phyloP scores from a whole-genome alignment of 1,140 invertebrate genomes.

The Lepidurus couesii region DNA sequence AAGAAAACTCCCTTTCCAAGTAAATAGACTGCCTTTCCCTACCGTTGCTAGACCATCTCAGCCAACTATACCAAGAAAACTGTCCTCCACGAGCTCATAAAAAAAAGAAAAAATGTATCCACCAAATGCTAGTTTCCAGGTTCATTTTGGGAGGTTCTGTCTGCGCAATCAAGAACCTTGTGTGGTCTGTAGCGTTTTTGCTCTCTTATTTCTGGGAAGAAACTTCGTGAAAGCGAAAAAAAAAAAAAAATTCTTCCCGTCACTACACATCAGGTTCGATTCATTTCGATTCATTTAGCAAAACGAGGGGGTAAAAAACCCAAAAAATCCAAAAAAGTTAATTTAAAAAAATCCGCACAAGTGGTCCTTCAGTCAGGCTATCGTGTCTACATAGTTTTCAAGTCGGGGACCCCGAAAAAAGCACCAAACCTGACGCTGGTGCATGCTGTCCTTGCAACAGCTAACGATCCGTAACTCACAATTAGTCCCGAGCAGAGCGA shows the following conservation, averaged over 20 bases:
- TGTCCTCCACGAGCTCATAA: neutral
- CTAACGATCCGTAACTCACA: constrained; percentile 21
- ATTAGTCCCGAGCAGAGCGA: constrained; percentile 12
- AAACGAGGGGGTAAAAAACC: neutral
- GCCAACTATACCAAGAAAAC: neutral
- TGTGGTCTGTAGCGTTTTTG: constrained; percentile 6
- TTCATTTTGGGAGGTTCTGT: constrained; percentile 22
- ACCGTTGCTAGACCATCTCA: neutral
- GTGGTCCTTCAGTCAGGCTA: neutral
- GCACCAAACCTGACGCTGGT: neutral
- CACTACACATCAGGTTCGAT: constrained; percentile 6
- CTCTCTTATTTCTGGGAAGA: neutral
- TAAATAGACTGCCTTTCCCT: neutral
- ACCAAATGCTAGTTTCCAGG: constrained; percentile 5
- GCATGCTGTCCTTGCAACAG: constrained; percentile 13
- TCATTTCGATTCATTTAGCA: neutral
- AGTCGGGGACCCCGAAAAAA: neutral
- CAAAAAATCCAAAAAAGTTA: neutral
- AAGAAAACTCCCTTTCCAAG: constrained; percentile 1
- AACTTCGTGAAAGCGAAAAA: neutral
- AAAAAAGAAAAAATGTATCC: neutral
- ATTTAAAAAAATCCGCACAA: neutral
- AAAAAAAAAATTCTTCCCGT: neutral
- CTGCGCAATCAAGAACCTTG: constrained; percentile 12
- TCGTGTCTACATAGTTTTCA: neutral